phyloP scores from a whole-genome alignment of 2,797 vertebrate species.

The Neosilurus hyrtlii region DNA sequence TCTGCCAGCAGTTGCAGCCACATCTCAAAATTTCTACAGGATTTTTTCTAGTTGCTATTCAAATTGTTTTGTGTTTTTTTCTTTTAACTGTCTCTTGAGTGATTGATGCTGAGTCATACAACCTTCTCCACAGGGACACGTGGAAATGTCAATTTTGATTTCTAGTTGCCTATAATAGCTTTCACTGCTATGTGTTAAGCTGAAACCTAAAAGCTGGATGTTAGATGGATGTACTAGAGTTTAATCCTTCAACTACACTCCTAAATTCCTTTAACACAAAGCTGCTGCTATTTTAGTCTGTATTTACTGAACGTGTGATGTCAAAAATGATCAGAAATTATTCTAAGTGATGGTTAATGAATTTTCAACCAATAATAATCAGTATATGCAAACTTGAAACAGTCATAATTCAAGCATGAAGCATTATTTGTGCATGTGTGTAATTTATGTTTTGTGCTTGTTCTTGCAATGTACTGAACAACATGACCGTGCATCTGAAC shows the following conservation, averaged over 20 bases:
- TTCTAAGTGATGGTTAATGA: not conserved
- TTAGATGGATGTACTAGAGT: not conserved
- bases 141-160: not conserved
- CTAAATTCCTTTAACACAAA: not conserved
- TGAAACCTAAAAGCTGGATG: not conserved
- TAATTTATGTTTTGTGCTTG: not conserved
- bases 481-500: slow-evolving; percentile 19
- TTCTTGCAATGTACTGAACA: not conserved
- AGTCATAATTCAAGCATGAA: not conserved
- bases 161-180: not conserved
- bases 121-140: not conserved
- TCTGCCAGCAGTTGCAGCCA: too few species aligned
- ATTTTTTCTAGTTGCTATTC: too few species aligned
- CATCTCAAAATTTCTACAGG: too few species aligned
- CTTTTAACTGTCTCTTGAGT: not conserved
- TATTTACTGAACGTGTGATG: not conserved
- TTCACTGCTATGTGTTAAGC: not conserved
- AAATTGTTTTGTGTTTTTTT: not conserved
- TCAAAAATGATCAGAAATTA: not conserved
- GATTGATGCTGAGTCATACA: not conserved
- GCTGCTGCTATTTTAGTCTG: not conserved
- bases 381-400: not conserved
- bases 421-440: not conserved
- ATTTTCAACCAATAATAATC: not conserved
- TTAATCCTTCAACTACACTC: not conserved